phyloP scores from a whole-genome alignment of 2,797 vertebrate species.

The Chelon auratus region DNA sequence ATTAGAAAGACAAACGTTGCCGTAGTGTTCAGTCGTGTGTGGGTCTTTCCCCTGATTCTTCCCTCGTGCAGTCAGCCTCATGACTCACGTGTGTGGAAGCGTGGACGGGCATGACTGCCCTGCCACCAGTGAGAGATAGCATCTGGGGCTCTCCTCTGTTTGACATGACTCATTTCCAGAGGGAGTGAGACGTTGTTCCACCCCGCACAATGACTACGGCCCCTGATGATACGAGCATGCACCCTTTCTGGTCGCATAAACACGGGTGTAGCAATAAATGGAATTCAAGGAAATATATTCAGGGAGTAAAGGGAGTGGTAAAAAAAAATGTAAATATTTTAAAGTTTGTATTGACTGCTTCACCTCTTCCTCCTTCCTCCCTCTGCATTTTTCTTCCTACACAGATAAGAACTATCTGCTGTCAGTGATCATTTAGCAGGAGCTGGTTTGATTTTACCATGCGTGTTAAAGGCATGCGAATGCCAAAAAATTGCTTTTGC shows the following conservation, averaged over 20 bases:
- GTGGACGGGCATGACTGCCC: slow-evolving; percentile 48
- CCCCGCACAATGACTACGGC: slow-evolving; percentile 6
- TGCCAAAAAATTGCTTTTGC: not conserved
- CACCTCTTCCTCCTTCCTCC: slow-evolving; percentile 10
- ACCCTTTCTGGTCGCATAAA: slow-evolving; percentile 20
- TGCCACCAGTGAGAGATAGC: slow-evolving; percentile 49
- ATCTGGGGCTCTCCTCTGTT: slow-evolving; percentile 71
- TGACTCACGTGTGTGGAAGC: slow-evolving; percentile 71
- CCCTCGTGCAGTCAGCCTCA: not conserved
- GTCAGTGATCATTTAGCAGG: not conserved
- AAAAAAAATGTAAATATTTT: slow-evolving; percentile 48
- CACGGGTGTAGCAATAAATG: slow-evolving; percentile 26
- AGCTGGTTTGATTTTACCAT: not conserved
- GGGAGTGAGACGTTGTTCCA: slow-evolving; percentile 41
- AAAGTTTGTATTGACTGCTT: not conserved
- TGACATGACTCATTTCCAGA: slow-evolving; percentile 67
- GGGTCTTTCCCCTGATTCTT: slow-evolving; percentile 36
- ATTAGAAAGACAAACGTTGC: slow-evolving; percentile 53
- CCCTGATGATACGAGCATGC: slow-evolving; percentile 15
- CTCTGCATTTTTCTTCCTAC: not conserved
- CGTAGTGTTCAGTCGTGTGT: not conserved
- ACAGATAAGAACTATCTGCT: not conserved
- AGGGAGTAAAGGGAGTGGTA: slow-evolving; percentile 19
- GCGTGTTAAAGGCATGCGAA: not conserved
- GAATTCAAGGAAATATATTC: slow-evolving; percentile 35